Conservation (phyloP, 2,113 vertebrate species). For the Eidolon helvum region DNA sequence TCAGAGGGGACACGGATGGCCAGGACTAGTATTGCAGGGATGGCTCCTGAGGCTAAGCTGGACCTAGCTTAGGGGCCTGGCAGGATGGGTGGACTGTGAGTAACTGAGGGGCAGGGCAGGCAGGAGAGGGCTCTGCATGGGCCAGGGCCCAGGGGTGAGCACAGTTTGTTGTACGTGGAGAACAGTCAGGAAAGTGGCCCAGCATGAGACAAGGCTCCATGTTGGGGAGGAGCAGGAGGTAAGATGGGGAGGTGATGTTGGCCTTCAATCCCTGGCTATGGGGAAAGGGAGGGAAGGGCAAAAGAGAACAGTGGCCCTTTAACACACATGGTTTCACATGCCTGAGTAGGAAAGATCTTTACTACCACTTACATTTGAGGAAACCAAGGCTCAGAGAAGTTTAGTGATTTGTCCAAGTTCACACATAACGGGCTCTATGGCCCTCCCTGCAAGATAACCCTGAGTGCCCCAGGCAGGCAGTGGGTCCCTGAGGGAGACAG, state of each 20-base stretch:
- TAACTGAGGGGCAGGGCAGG: background rate
- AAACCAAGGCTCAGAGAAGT: background rate
- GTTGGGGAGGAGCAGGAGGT: background rate
- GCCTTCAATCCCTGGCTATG: accelerated
- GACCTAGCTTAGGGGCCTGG: background rate
- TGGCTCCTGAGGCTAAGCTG: background rate
- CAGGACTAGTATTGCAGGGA: background rate
- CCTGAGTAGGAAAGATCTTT: background rate
- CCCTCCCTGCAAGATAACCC: background rate
- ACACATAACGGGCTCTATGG: background rate
- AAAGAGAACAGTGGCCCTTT: background rate
- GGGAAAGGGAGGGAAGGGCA: background rate
- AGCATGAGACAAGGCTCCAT: background rate
- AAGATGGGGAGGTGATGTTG: background rate
- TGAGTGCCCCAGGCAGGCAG: background rate
- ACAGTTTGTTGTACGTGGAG: background rate
- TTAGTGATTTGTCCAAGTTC: background rate
- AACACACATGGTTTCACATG: accelerated
- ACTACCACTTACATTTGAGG: background rate
- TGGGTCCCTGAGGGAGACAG: accelerated
- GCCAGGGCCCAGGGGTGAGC: background rate
- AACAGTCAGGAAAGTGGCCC: background rate
- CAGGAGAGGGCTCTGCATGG: background rate
- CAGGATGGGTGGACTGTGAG: background rate
- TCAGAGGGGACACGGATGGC: no score